phyloP scores from a whole-genome alignment of 2,113 vertebrate genomes.

The Corythaeola cristata region DNA sequence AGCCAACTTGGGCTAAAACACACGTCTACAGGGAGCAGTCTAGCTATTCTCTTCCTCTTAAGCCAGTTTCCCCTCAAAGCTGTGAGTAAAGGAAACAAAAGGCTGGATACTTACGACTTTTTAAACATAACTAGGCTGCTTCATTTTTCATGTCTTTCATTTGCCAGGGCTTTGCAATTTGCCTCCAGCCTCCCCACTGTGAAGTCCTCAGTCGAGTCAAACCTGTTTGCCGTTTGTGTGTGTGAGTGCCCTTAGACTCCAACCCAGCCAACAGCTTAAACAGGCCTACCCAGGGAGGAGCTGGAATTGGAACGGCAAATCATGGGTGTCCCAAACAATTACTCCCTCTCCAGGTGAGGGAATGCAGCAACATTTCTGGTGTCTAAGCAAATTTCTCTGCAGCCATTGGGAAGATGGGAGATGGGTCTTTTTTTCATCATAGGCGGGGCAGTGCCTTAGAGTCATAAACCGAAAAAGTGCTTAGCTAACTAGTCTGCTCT shows the following conservation, averaged over 20 bases:
- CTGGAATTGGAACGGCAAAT: slow-evolving; percentile 60
- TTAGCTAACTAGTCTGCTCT: slow-evolving; percentile 19
- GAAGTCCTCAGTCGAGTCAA: slow-evolving; percentile 64
- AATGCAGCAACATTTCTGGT: slow-evolving; percentile 31
- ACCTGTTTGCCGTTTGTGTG: slow-evolving; percentile 65
- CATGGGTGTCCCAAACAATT: slow-evolving; percentile 53
- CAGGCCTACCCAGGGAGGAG: slow-evolving; percentile 66
- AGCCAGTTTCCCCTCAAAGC: slow-evolving; percentile 30
- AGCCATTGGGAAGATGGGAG: background rate
- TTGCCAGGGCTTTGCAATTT: slow-evolving; percentile 42
- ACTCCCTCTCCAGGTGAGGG: slow-evolving; percentile 61
- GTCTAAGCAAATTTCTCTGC: slow-evolving; percentile 30
- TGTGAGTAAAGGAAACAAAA: slow-evolving; percentile 53
- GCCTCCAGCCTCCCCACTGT: slow-evolving; percentile 24
- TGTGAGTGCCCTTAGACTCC: slow-evolving; percentile 40
- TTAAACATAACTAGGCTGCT: slow-evolving; percentile 14
- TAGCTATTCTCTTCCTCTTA: slow-evolving; percentile 10
- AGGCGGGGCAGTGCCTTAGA: background rate
- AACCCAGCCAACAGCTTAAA: slow-evolving; percentile 50
- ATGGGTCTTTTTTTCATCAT: background rate
- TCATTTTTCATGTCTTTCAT: slow-evolving; percentile 54
- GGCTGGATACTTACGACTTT: slow-evolving; percentile 39
- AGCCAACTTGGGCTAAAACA: background rate
- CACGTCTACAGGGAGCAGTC: background rate
- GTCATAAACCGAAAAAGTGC: slow-evolving; percentile 9